Base-by-base conservation (phyloP, 2,888 invertebrate genomes). In the Amaurobius ferox region DNA sequence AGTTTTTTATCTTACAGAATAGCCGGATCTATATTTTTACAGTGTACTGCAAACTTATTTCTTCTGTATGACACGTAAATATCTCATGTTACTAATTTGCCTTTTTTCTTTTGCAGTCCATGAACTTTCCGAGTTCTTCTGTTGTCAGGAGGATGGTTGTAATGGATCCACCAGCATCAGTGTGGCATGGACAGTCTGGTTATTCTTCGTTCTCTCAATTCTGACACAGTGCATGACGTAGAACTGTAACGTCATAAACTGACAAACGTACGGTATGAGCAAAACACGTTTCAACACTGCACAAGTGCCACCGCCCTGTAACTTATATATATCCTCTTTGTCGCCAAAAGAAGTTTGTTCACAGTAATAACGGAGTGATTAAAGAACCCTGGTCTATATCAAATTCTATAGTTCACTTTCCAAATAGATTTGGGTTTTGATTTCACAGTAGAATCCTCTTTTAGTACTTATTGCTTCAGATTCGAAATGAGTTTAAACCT, bases 61-160 rank as follows among this genome's bases (percentile, higher is more conserved):
- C 61, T n/a, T 61, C 13, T 61, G 19, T 23, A 61, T 13, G 9
- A 61, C 19, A 9, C 26, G 0, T n/a, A 64, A 32, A 9, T 9
- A 0, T 35, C 13, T 11, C 11, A 1, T 26, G 11, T n/a, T n/a
- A n/a, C n/a, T n/a, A n/a, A 23, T n/a, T 64, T 64, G 0, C 13
- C 64, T 66, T 32, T n/a, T n/a, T 26, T 76, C 35, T 29, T 28
- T 61, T 73, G 16, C 73, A 86, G 85, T 86, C 23, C 85, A 86
- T 19, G 85, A 86, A 23, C 73, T 86, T 23, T 86, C 85, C 9
- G 85, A 86, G 67, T 86, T 86, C 61, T 86, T 86, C 85, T 86
- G 85, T 35, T 86, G 85, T 29, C 30, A 86, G 40, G 85, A 86
- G n/a, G 85, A 86, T 19, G 85, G 73, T 13, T 86, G 85, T 67